Conservation (phyloP, 2,113 vertebrate genomes). For the Caretta caretta region DNA sequence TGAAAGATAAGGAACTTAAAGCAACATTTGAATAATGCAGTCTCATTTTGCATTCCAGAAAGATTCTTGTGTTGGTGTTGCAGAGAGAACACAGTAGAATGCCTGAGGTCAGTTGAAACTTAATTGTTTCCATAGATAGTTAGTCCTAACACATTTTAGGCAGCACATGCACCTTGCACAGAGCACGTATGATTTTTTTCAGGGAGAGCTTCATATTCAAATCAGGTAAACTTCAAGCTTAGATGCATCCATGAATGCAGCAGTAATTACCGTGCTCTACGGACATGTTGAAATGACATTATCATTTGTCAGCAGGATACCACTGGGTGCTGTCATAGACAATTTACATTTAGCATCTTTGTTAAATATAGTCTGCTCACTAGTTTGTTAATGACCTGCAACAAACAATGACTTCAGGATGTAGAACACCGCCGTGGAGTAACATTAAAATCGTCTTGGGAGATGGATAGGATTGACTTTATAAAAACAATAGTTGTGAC, state of each 20-base stretch:
- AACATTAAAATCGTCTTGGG: neutral
- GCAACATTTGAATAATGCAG: neutral
- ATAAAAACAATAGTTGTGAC: neutral
- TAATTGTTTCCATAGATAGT: slow-evolving; percentile 59
- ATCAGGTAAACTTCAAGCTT: slow-evolving; percentile 64
- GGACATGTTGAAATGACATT: slow-evolving; percentile 60
- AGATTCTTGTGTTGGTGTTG: neutral
- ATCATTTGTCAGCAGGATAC: slow-evolving; percentile 66
- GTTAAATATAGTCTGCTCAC: slow-evolving; percentile 60
- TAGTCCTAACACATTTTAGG: slow-evolving; percentile 25
- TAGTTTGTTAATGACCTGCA: slow-evolving; percentile 41
- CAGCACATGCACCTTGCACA: neutral
- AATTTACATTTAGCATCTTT: slow-evolving; percentile 59
- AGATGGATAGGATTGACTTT: neutral
- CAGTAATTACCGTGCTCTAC: slow-evolving; percentile 65
- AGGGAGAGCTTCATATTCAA: slow-evolving; percentile 53
- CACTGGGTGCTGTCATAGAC: slow-evolving; percentile 54
- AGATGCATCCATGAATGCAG: slow-evolving; percentile 52
- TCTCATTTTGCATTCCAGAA: neutral
- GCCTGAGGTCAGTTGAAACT: slow-evolving; percentile 30
- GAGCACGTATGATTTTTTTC: slow-evolving; percentile 30
- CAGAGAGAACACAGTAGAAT: slow-evolving; percentile 14
- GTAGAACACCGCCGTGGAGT: neutral
- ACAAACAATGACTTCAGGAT: slow-evolving; percentile 42
- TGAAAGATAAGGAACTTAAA: neutral